Evolutionary conservation across 1,140 invertebrate genomes (phyloP).

Genomic region (Drosophila sucinea): DNA sequence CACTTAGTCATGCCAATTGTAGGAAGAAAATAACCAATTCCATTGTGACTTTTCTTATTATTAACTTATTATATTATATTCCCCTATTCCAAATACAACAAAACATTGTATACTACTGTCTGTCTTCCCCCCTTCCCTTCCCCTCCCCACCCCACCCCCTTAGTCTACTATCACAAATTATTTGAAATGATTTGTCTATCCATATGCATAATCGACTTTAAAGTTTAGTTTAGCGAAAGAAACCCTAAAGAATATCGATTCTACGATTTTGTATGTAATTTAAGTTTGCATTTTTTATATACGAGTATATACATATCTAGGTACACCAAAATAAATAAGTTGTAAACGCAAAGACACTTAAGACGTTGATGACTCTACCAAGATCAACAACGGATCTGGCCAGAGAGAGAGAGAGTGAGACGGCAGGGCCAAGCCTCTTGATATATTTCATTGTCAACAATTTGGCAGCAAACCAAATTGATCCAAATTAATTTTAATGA

Average conservation of each 20-base stretch:
- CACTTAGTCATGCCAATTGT: not conserved
- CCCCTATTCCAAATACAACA: not conserved
- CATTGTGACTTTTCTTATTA: not conserved
- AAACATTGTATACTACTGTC: not conserved
- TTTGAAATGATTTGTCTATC: constrained; percentile 67
- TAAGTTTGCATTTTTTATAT: constrained; percentile 54
- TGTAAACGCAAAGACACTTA: constrained; percentile 61
- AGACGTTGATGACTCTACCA: constrained; percentile 71
- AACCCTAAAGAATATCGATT: constrained; percentile 40
- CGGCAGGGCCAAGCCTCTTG: constrained; percentile 38
- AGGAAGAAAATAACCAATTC: not conserved
- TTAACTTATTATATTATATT: constrained; percentile 5
- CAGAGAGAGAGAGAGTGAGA: constrained; percentile 8
- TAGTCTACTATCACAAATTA: constrained; percentile 55
- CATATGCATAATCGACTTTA: constrained; percentile 18
- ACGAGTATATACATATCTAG: constrained; percentile 4
- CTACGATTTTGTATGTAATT: constrained; percentile 69
- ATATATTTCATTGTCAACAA: constrained; percentile 83
- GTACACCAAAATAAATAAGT: constrained; percentile 69
- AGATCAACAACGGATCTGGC: not conserved
- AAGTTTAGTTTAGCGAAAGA: constrained; percentile 55
- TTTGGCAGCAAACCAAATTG: constrained; percentile 82
- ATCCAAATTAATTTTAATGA: constrained; percentile 83
- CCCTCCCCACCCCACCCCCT: constrained; percentile 36
- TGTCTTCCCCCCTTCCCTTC: constrained; percentile 28